Evolutionary conservation across 2,113 vertebrate species (phyloP), one percentile per base, ranked within the genome.

Genomic region (Cephalopterus ornatus): DNA sequence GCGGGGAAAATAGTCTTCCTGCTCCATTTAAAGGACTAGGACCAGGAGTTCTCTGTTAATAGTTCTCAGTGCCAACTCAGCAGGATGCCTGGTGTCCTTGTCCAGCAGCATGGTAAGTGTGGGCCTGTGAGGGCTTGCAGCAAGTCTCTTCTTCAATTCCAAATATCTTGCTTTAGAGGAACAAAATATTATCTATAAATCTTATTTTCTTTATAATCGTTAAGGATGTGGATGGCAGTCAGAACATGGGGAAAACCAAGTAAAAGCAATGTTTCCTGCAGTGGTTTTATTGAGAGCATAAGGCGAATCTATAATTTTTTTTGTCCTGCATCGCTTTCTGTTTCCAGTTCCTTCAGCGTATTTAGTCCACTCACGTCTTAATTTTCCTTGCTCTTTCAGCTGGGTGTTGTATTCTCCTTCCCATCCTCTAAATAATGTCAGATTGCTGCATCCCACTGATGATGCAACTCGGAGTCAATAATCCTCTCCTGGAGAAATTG

Each of bases 191-290:
- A 1, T 3, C 4, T 58, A 2, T 71, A 44, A 74, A 39, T 10
- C 4, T 53, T 20, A 4, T 24, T 81, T 81, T 89, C 32, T 70
- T 35, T 70, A 2, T 20, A n/a, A 61, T 10, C 1, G 0, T 27
- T 77, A 26, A 68, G 23, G 37, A 4, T 73, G 55, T 70, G 32
- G 37, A 28, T 37, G 32, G 41, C 6, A 44, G 41, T 56, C 24
- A 77, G 68, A 94, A 52, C 12, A 8, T 4, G 7, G 22, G 22
- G 37, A 49, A 80, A 81, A 42, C 1, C 22, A 33, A 49, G 16
- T 44, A 1, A 61, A 63, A 87, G 37, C 0, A 6, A 6, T 9
- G 5, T 47, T 35, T 73, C 20, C 1, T 1, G 53, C 9, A 42
- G 30, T 12, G 50, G 23, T 68, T 91, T 56, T 66, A 30, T 23